A percentile compares a stretch with the other conserved stretches of the same genome.
Conservation (phyloP, 37 sponge, comb jelly and placozoan genomes). For the Beroe forskalii region DNA sequence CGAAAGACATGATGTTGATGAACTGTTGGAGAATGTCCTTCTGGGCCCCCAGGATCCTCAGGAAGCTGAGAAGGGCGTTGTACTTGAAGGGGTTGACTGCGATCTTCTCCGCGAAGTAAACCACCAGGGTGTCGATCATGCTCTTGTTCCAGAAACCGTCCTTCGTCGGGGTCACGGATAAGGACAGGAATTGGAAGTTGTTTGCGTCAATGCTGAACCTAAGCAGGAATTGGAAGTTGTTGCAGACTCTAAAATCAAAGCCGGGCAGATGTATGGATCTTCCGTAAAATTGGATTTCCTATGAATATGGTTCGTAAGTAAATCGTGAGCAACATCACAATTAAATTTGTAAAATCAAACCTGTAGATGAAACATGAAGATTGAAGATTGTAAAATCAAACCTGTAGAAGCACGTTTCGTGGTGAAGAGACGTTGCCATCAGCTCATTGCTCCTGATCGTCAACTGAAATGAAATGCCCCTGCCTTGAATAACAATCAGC, state of each 20-base stretch:
- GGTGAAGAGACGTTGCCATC: conserved; percentile 27
- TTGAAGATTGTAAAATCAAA: too few relatives aligned
- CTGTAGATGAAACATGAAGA: too few relatives aligned
- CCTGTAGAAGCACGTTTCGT: conserved; percentile 42
- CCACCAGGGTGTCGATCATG: conserved; percentile 35
- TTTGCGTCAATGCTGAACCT: conserved; percentile 56
- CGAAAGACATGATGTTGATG: conserved; percentile 54
- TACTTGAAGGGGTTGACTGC: conserved; percentile 61
- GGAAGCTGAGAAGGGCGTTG: conserved; percentile 26
- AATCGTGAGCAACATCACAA: too few relatives aligned
- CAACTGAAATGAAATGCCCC: neutral
- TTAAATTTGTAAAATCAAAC: too few relatives aligned
- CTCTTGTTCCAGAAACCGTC: conserved; percentile 60
- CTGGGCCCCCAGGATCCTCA: conserved; percentile 31
- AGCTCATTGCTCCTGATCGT: conserved; percentile 56
- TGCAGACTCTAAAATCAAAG: neutral
- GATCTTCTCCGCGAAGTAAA: conserved; percentile 59
- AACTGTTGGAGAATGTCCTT: conserved; percentile 55
- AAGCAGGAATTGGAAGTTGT: neutral
- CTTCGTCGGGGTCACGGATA: conserved; percentile 38
- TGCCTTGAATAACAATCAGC: too few relatives aligned
- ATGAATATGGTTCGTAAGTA: too few relatives aligned
- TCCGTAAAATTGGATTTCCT: too few relatives aligned
- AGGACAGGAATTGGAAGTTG: neutral
- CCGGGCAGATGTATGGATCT: too few relatives aligned